Evolutionary conservation across 2,888 invertebrate species (phyloP).

Genomic region (Colostygia pectinataria): DNA sequence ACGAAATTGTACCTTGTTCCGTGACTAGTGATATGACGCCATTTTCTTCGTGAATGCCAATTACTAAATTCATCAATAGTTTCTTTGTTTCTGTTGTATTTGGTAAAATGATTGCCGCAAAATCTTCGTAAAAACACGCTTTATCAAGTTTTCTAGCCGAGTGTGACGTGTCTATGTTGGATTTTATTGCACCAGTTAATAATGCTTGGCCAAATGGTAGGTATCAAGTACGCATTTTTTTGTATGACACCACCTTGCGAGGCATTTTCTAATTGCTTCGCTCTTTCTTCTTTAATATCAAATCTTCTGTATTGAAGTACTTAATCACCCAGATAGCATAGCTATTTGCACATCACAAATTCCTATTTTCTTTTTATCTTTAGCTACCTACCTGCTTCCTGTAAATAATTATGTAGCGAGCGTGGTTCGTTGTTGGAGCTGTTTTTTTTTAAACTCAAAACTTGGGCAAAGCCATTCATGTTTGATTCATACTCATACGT

Average conservation of each 20-base stretch:
- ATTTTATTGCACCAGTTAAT: conserved; percentile 35
- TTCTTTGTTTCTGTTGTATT: conserved; percentile 59
- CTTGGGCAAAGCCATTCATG: not conserved
- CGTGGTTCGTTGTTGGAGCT: conserved; percentile 19
- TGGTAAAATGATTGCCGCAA: conserved; percentile 5
- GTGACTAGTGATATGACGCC: conserved; percentile 83
- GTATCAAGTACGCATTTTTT: conserved; percentile 64
- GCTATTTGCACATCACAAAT: too few species aligned
- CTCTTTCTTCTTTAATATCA: conserved; percentile 28
- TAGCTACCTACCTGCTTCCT: conserved; percentile 19
- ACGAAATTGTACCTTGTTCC: conserved; percentile 82
- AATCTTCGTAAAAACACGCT: conserved; percentile 4
- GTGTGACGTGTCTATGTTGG: conserved; percentile 16
- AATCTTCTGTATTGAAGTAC: not conserved
- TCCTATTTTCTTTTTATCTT: not conserved
- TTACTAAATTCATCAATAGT: conserved; percentile 76
- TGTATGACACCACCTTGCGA: conserved; percentile 70
- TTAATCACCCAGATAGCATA: too few species aligned
- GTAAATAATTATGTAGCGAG: conserved; percentile 23
- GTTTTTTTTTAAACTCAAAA: conserved; percentile 4
- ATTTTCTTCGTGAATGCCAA: conserved; percentile 84
- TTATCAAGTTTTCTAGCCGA: conserved; percentile 7
- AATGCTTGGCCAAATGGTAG: conserved; percentile 32
- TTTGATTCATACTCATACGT: not conserved
- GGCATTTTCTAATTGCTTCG: conserved; percentile 54